A percentile compares a stretch with the other conserved stretches of the same genome.
Evolutionary conservation across 2,888 invertebrate genomes (phyloP).

Genomic region (Busseola fusca): DNA sequence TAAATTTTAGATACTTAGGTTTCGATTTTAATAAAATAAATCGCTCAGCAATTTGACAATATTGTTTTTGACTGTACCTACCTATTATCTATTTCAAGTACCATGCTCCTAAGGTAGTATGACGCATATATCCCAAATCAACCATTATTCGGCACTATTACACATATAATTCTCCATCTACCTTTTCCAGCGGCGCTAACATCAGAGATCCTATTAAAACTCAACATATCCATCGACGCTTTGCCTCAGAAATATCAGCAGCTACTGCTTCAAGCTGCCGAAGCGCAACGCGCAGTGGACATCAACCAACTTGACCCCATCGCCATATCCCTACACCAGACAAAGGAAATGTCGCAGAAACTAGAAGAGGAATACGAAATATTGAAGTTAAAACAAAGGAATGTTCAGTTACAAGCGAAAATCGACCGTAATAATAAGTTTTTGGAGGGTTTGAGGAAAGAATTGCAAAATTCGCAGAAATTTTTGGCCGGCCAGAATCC

Average conservation of each 20-base stretch:
- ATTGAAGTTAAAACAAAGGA: slow-evolving; percentile 78
- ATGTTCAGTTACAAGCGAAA: slow-evolving; percentile 74
- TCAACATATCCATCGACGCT: slow-evolving; percentile 75
- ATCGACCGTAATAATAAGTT: slow-evolving; percentile 79
- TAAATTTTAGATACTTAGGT: too few relatives aligned
- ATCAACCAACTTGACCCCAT: slow-evolving; percentile 75
- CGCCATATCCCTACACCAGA: slow-evolving; percentile 72
- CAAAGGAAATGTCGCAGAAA: slow-evolving; percentile 69
- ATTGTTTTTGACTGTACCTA: background rate
- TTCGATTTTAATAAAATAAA: too few relatives aligned
- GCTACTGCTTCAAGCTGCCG: slow-evolving; percentile 69
- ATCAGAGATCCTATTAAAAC: slow-evolving; percentile 73
- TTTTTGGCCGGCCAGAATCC: slow-evolving; percentile 71
- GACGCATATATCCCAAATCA: background rate
- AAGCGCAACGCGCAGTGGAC: slow-evolving; percentile 65
- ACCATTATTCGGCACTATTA: background rate
- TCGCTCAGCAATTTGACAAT: too few relatives aligned
- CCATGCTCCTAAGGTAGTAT: background rate
- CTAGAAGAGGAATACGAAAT: slow-evolving; percentile 80
- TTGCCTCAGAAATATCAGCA: slow-evolving; percentile 80
- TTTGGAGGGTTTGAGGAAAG: slow-evolving; percentile 72
- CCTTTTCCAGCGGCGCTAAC: slow-evolving; percentile 71
- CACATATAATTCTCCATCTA: background rate
- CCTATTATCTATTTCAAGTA: background rate
- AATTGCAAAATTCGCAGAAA: slow-evolving; percentile 74